A percentile compares a stretch with the other conserved stretches of the same genome.
Evolutionary conservation across 2,888 invertebrate species (phyloP).

Genomic region (Diogma glabrata): DNA sequence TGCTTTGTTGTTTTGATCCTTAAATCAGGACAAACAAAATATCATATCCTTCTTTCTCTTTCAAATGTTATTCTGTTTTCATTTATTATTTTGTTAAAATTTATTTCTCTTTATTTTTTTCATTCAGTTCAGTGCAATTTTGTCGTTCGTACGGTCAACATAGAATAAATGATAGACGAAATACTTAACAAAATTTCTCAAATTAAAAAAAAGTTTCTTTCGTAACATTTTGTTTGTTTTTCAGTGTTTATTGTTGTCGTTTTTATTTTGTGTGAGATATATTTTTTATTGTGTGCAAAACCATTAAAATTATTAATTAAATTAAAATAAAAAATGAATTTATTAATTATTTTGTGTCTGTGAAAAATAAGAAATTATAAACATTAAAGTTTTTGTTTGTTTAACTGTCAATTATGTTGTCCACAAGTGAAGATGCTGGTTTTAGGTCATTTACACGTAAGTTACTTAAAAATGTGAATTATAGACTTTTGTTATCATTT

Average conservation of each 20-base stretch:
- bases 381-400: no score
- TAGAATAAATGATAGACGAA: constrained; percentile 4
- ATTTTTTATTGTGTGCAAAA: neutral
- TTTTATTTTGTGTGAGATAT: constrained; percentile 1
- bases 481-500: no score
- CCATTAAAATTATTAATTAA: constrained; percentile 1
- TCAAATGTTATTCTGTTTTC: no score
- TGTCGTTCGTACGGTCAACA: constrained; percentile 21
- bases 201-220: neutral
- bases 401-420: constrained; percentile 28
- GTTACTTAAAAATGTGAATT: no score
- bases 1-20: no score
- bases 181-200: neutral
- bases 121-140: constrained; percentile 20
- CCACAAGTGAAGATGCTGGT: constrained; percentile 38
- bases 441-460: constrained; percentile 39
- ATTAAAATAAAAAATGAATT: neutral
- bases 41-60: no score
- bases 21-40: no score
- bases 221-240: neutral
- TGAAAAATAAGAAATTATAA: neutral
- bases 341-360: neutral
- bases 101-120: no score
- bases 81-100: neutral
- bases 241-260: neutral